Percentiles rank a stretch among this genome's conserved stretches.
These are phyloP conservation scores for Cactoblastis cactorum DNA, from an alignment of 2,888 invertebrate genomes.

Conservation along the genomic window DNA sequence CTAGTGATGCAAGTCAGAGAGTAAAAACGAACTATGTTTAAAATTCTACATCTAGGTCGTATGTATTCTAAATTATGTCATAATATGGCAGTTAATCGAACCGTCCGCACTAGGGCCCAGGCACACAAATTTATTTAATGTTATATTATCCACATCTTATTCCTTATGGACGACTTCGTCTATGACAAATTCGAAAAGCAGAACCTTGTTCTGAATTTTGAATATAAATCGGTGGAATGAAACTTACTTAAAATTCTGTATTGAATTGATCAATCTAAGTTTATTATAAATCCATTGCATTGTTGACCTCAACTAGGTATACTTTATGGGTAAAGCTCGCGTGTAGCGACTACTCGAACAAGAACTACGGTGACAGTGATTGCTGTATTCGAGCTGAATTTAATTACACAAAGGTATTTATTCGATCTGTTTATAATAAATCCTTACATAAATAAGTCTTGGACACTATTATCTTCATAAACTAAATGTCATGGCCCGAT, in stretches of 20 bases:
- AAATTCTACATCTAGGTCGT: constrained; percentile 63
- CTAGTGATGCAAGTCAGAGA: constrained; percentile 63
- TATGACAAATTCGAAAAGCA: constrained; percentile 49
- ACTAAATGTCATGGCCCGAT: constrained; percentile 74
- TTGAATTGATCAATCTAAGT: not conserved
- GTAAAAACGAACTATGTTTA: constrained; percentile 61
- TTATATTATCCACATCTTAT: too few species aligned
- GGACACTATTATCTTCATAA: constrained; percentile 63
- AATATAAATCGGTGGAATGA: constrained; percentile 68
- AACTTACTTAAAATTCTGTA: constrained; percentile 30
- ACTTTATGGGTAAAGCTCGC: not conserved
- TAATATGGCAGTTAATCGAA: constrained; percentile 79
- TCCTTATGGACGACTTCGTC: constrained; percentile 51
- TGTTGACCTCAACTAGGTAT: not conserved
- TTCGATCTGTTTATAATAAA: constrained; percentile 37
- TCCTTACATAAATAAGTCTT: constrained; percentile 62
- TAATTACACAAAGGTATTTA: constrained; percentile 26
- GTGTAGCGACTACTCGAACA: not conserved
- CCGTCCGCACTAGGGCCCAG: constrained; percentile 71
- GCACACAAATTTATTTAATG: constrained; percentile 35
- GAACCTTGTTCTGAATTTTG: constrained; percentile 69
- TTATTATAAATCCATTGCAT: not conserved
- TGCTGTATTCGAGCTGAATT: constrained; percentile 25
- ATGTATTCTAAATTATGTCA: constrained; percentile 74
- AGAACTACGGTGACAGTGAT: constrained; percentile 7